Percentiles rank a stretch among this genome's conserved stretches.
Evolutionary conservation across 1,140 invertebrate species (phyloP).

Genomic region (Panagrolaimus sp.): DNA sequence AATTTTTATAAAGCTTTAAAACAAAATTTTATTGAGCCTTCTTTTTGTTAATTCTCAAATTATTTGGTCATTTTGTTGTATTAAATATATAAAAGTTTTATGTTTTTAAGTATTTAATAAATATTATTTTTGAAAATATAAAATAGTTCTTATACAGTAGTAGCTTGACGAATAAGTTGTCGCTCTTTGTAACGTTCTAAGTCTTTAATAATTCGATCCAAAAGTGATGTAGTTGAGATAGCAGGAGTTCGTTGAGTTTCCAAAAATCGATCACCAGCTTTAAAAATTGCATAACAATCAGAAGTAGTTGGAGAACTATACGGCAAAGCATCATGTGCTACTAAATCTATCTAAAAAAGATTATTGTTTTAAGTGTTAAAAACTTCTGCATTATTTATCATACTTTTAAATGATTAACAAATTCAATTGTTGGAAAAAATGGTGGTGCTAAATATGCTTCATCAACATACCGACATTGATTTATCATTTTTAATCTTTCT

Average conservation of each 20-base stretch:
- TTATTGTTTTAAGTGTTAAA: background rate
- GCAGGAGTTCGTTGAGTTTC: slow-evolving; percentile 24
- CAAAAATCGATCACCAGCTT: slow-evolving; percentile 25
- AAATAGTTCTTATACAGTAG: too few species aligned
- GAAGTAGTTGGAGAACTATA: slow-evolving; percentile 10
- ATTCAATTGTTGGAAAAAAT: slow-evolving; percentile 26
- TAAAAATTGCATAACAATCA: slow-evolving; percentile 33
- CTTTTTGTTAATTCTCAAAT: too few species aligned
- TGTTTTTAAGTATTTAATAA: too few species aligned
- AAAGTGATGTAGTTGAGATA: slow-evolving; percentile 27
- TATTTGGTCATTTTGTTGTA: too few species aligned
- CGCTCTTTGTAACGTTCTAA: slow-evolving; percentile 18
- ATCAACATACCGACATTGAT: slow-evolving; percentile 33
- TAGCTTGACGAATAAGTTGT: slow-evolving; percentile 8
- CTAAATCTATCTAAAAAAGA: slow-evolving; percentile 27
- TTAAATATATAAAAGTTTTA: too few species aligned
- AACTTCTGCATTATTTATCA: slow-evolving; percentile 5
- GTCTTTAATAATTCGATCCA: slow-evolving; percentile 24
- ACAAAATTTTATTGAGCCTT: too few species aligned
- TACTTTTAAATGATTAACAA: slow-evolving; percentile 26
- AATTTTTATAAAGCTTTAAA: too few species aligned
- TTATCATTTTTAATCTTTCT: slow-evolving; percentile 20
- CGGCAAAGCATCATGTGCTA: slow-evolving; percentile 31
- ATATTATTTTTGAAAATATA: too few species aligned
- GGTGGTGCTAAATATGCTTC: slow-evolving; percentile 18